phyloP scores from a whole-genome alignment of 2,888 invertebrate genomes.

The Leptinotarsa juncta region DNA sequence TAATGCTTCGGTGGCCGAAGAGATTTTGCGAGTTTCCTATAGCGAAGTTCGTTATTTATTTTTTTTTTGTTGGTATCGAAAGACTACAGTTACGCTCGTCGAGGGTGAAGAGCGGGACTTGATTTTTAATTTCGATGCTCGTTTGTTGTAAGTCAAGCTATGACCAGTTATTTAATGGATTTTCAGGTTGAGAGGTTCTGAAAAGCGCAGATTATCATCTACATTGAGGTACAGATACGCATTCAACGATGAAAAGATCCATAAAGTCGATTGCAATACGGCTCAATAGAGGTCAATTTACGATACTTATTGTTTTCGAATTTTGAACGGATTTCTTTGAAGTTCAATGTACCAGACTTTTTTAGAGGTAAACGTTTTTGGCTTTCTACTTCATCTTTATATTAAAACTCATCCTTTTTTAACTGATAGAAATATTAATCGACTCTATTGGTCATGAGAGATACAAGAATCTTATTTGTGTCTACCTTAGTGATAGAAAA shows the following conservation, averaged over 20 bases:
- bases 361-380: too few relatives aligned
- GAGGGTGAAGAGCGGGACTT: constrained; percentile 9
- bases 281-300: background rate
- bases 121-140: constrained; percentile 4
- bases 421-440: too few relatives aligned
- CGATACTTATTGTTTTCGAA: too few relatives aligned
- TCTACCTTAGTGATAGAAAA: too few relatives aligned
- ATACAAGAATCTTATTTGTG: too few relatives aligned
- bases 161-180: constrained; percentile 6
- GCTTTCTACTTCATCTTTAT: too few relatives aligned
- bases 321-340: background rate
- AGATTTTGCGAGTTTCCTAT: constrained; percentile 16
- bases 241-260: background rate
- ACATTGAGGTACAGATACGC: background rate
- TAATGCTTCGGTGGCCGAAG: constrained; percentile 25
- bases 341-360: background rate
- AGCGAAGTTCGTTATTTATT: background rate
- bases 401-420: too few relatives aligned
- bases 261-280: background rate
- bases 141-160: constrained; percentile 2
- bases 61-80: background rate
- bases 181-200: constrained; percentile 12
- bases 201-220: constrained; percentile 3
- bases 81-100: constrained; percentile 15
- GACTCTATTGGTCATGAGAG: too few relatives aligned